Evolutionary conservation across 2,888 invertebrate species (phyloP).

Genomic region (Heliconius aoede): DNA sequence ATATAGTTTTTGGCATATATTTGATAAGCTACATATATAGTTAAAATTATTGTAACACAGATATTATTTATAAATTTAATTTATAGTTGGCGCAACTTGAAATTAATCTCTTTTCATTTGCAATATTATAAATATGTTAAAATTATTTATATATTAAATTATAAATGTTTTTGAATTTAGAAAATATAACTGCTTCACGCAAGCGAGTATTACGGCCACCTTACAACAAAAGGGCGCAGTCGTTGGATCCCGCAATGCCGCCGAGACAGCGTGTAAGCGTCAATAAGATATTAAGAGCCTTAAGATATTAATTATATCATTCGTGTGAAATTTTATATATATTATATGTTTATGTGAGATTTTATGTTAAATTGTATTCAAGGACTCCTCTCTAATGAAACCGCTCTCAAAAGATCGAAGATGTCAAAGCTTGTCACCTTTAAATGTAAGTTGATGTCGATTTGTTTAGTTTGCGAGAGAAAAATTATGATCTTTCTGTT

Average conservation of each 20-base stretch:
- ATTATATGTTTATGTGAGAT: too few relatives aligned
- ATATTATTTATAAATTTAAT: too few relatives aligned
- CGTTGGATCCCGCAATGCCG: constrained; percentile 54
- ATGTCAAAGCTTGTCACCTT: constrained; percentile 67
- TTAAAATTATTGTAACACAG: background rate
- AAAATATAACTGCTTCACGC: constrained; percentile 44
- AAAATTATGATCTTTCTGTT: background rate
- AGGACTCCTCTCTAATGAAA: constrained; percentile 52
- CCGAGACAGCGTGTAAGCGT: constrained; percentile 51
- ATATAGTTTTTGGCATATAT: background rate
- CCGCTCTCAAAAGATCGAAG: constrained; percentile 54
- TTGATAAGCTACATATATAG: too few relatives aligned
- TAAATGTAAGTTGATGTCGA: constrained; percentile 54
- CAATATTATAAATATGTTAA: too few relatives aligned
- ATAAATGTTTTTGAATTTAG: constrained; percentile 1
- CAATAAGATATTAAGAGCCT: background rate
- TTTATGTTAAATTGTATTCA: constrained; percentile 39
- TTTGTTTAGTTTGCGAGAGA: background rate
- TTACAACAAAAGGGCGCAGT: constrained; percentile 59
- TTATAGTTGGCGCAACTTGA: too few relatives aligned
- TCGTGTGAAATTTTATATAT: background rate
- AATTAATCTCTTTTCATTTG: too few relatives aligned
- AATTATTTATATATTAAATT: background rate
- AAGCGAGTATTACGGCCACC: constrained; percentile 50
- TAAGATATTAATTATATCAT: too few relatives aligned